Evolutionary conservation across 2,888 invertebrate genomes (phyloP).

Genomic region (Rambutsinella grinnellia): DNA sequence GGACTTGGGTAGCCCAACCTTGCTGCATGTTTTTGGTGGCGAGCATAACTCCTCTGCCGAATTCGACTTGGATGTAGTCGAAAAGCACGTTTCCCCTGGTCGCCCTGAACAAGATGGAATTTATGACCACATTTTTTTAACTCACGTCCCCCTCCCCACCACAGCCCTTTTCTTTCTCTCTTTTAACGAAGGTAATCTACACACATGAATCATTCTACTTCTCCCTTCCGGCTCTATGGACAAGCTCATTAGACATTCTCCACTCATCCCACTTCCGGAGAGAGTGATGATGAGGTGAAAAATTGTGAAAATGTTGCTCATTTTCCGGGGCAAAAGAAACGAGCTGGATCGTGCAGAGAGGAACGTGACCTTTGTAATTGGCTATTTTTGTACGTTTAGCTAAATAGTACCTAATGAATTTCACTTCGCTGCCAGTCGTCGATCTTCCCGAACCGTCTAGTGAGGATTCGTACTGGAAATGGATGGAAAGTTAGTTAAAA

Average conservation of each 20-base stretch:
- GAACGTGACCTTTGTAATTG: neutral
- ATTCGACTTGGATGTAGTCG: slow-evolving; percentile 64
- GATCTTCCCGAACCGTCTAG: neutral
- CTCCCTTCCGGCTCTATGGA: neutral
- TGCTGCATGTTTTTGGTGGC: slow-evolving; percentile 37
- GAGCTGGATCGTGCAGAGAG: too few species aligned
- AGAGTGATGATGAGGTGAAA: too few species aligned
- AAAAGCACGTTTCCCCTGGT: slow-evolving; percentile 60
- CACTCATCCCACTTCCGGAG: neutral
- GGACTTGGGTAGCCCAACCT: slow-evolving; percentile 52
- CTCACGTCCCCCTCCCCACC: neutral
- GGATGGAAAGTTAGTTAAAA: neutral
- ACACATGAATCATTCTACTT: neutral
- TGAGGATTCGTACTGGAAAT: slow-evolving; percentile 39
- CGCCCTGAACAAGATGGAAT: slow-evolving; percentile 39
- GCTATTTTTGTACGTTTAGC: neutral
- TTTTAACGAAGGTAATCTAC: neutral
- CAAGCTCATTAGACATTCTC: neutral
- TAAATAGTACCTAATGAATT: slow-evolving; percentile 27
- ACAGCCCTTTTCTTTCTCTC: neutral
- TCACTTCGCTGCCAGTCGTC: slow-evolving; percentile 8
- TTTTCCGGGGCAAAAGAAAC: too few species aligned
- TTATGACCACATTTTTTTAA: too few species aligned
- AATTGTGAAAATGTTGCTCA: neutral
- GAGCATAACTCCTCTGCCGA: slow-evolving; percentile 61